phyloP scores from a whole-genome alignment of 2,797 vertebrate genomes.

The Masticophis lateralis region DNA sequence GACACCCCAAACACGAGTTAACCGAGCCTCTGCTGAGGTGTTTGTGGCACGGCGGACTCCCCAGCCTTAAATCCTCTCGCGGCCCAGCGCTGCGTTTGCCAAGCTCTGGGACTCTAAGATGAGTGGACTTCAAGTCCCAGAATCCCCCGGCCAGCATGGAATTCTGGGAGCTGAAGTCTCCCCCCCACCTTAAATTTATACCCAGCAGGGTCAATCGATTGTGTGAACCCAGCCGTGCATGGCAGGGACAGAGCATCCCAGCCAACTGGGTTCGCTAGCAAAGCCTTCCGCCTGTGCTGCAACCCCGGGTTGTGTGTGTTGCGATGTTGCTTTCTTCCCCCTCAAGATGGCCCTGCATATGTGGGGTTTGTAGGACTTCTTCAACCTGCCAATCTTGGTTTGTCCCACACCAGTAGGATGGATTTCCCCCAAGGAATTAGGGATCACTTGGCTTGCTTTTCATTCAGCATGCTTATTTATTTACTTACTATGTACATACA shows the following conservation, averaged over 20 bases:
- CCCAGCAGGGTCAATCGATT: neutral
- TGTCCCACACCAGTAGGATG: neutral
- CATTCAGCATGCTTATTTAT: neutral
- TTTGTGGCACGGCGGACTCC: neutral
- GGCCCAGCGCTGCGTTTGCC: neutral
- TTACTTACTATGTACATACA: neutral
- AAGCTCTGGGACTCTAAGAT: neutral
- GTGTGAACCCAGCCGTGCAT: neutral
- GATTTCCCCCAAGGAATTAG: neutral
- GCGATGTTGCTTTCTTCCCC: neutral
- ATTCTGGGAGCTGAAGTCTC: neutral
- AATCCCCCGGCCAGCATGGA: neutral
- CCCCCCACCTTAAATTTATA: neutral
- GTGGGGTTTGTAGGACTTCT: neutral
- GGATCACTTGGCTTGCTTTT: neutral
- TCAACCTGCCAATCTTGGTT: neutral
- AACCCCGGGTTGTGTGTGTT: neutral
- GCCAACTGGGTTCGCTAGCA: neutral
- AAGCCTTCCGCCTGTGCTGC: neutral
- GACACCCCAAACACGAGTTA: neutral
- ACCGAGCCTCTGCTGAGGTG: rapidly evolving
- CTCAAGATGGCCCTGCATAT: neutral
- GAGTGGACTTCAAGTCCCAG: neutral
- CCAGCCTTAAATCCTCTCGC: neutral
- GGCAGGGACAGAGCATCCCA: neutral